Evolutionary conservation across 2,113 vertebrate genomes (phyloP).

Genomic region (Rhodinocichla rosea): DNA sequence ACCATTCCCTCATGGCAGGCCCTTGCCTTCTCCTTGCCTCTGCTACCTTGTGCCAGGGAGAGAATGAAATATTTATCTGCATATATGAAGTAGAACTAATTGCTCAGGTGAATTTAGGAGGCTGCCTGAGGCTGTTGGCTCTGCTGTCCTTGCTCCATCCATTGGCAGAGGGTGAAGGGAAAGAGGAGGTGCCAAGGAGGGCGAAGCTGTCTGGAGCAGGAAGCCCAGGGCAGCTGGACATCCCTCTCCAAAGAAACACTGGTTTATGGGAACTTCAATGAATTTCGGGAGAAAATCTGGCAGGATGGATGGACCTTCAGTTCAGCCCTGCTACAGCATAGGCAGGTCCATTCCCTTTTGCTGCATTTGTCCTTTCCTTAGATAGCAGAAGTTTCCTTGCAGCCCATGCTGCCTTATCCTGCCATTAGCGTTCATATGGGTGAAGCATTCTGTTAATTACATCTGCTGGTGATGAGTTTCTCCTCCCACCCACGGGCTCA

Average conservation of each 20-base stretch:
- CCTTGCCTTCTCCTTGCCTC: not conserved
- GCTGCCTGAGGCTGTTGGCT: not conserved
- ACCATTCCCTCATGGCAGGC: not conserved
- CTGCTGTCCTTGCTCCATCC: not conserved
- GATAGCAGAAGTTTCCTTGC: not conserved
- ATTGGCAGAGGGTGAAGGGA: not conserved
- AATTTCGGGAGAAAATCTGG: not conserved
- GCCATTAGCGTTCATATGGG: not conserved
- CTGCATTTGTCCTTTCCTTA: not conserved
- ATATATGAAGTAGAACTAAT: not conserved
- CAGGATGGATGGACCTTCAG: not conserved
- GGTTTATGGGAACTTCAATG: not conserved
- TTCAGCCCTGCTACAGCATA: not conserved
- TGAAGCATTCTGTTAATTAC: not conserved
- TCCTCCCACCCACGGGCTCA: not conserved
- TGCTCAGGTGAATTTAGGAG: not conserved
- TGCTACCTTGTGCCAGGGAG: not conserved
- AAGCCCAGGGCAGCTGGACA: not conserved
- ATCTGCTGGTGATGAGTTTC: not conserved
- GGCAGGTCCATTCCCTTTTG: not conserved
- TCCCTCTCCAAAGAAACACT: not conserved
- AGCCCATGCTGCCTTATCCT: not conserved
- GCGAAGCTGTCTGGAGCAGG: not conserved
- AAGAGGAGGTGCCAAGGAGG: fast-evolving
- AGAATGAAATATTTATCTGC: not conserved